Base-by-base conservation (phyloP, 1,140 invertebrate genomes). In the Bathynomus jamesi region DNA sequence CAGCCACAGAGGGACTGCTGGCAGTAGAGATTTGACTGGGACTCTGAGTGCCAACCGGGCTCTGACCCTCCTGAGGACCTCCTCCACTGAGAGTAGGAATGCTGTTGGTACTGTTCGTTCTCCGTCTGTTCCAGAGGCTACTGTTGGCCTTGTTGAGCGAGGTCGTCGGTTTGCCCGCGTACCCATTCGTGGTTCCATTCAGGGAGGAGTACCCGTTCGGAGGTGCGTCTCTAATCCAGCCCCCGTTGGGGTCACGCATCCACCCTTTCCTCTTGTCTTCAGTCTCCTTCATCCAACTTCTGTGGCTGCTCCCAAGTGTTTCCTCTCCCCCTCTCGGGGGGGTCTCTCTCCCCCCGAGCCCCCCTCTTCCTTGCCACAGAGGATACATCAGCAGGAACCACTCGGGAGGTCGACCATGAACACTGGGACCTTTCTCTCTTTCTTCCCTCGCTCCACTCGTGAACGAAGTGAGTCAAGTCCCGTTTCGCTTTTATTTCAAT, bases 101-200 rank as follows among this genome's bases (percentile, higher is more conserved):
- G 25, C 40, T 71, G n/a, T 27, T 65, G 21, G 65, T 71, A 67
- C 65, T 71, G 62, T 65, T 71, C 7, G 65, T 67, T 4, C 62
- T 62, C 28, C 65, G 27, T 21, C 65, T 32, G 62, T 71, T 71
- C 62, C 69, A 71, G 13, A 71, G 28, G 30, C 67, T 69, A 61
- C 61, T 69, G 53, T 69, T 69, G 4, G 60, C 29, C 30, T 69
- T 53, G n/a, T 69, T 69, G 3, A 69, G 53, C 4, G 40, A 61
- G n/a, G 69, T 53, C 11, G 40, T 5, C 13, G 21, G 11, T 53
- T 53, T 53, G 21, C 21, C 21, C 13, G 40, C 40, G 5, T 3
- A 53, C 13, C 5, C 40, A 53, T 53, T 53, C 21, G 40, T 1
- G 13, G 40, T 17, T 53, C 40, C 40, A 53, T 1, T 53, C 21